These are phyloP conservation scores for Amblyornis subalaris DNA, from an alignment of 2,113 vertebrate species.

Conservation along the genomic window DNA sequence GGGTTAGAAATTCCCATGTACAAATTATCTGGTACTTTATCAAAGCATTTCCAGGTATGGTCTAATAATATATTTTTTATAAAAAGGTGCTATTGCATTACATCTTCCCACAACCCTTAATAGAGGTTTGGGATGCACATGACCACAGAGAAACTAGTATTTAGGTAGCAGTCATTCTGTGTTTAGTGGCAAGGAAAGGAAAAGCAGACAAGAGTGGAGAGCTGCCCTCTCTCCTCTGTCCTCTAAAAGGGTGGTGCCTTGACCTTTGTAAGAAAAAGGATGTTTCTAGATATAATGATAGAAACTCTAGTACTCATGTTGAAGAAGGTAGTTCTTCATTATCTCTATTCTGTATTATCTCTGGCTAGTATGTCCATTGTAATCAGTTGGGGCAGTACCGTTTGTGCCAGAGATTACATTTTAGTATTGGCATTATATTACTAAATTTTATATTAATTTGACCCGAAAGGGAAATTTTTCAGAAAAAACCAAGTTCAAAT, in stretches of 20 bases:
- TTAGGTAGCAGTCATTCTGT: not conserved
- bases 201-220: not conserved
- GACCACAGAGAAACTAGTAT: not conserved
- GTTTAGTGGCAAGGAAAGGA: not conserved
- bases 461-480: not conserved
- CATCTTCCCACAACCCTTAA: not conserved
- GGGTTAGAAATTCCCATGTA: not conserved
- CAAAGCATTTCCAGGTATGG: not conserved
- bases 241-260: not conserved
- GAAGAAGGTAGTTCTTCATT: not conserved
- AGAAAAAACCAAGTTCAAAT: not conserved
- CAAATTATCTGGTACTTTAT: not conserved
- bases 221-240: not conserved
- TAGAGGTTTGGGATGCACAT: not conserved
- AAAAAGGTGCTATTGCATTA: not conserved
- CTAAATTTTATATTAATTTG: not conserved
- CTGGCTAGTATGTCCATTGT: not conserved
- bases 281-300: not conserved
- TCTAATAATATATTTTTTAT: not conserved
- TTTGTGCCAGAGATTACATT: not conserved
- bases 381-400: not conserved
- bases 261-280: not conserved
- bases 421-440: not conserved
- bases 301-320: rapidly evolving
- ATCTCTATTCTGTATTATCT: not conserved